These are phyloP conservation scores for Gonocerus acuteangulatus DNA, from an alignment of 2,888 invertebrate genomes.

Conservation along the genomic window DNA sequence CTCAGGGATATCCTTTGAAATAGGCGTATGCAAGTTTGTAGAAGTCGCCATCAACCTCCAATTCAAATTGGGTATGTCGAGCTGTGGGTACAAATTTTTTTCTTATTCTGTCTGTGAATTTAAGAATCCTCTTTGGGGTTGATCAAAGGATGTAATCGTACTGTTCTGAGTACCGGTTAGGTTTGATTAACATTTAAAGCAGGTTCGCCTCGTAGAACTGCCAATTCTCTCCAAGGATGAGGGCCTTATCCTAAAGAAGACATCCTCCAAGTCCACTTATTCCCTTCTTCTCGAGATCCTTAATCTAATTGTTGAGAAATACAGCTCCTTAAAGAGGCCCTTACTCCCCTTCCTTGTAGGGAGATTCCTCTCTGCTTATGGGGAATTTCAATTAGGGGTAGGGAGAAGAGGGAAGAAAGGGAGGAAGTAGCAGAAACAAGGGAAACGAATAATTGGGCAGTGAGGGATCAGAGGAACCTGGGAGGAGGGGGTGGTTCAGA, in stretches of 20 bases:
- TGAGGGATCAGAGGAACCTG: not conserved
- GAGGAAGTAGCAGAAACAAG: conserved; percentile 15
- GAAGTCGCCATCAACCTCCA: too few species aligned
- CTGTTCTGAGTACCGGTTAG: too few species aligned
- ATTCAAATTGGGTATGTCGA: too few species aligned
- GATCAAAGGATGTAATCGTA: too few species aligned
- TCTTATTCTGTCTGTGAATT: too few species aligned
- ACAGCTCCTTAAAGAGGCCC: conserved; percentile 15
- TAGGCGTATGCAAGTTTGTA: too few species aligned
- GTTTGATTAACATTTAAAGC: too few species aligned
- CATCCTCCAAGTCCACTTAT: conserved; percentile 14
- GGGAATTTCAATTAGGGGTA: conserved; percentile 25
- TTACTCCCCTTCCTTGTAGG: not conserved
- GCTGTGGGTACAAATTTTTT: too few species aligned
- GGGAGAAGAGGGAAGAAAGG: conserved; percentile 1
- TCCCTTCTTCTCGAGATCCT: conserved; percentile 6
- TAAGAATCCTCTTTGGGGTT: too few species aligned
- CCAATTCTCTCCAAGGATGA: too few species aligned
- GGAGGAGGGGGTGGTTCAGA: not conserved
- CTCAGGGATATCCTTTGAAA: too few species aligned
- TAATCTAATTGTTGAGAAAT: conserved; percentile 25
- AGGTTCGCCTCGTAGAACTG: too few species aligned
- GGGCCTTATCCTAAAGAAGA: conserved; percentile 1
- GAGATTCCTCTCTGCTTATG: conserved; percentile 15
- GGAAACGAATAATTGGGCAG: conserved; percentile 14